These are phyloP conservation scores for Brenthis daphne DNA, from an alignment of 2,888 invertebrate genomes.

Conservation along the genomic window DNA sequence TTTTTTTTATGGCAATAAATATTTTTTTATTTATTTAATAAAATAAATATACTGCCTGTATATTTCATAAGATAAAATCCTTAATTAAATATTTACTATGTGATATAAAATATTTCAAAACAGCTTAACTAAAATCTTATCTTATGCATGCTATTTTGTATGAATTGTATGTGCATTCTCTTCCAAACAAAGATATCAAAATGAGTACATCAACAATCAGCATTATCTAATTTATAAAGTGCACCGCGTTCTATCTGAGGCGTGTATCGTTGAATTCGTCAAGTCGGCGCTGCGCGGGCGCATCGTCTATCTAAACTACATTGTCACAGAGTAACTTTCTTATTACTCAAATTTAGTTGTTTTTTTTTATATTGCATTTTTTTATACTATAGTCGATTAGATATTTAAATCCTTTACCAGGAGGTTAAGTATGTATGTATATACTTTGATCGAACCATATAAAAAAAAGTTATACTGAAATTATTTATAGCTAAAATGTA, in stretches of 20 bases:
- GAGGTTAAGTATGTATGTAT: no score
- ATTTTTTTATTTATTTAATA: no score
- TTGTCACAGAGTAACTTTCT: conserved; percentile 43
- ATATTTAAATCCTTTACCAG: no score
- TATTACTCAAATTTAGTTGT: no score
- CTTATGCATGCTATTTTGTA: background rate
- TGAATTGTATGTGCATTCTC: background rate
- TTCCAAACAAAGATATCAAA: conserved; percentile 25
- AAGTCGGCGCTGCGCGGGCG: conserved; percentile 41
- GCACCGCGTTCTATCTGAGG: conserved; percentile 45
- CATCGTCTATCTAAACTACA: conserved; percentile 69
- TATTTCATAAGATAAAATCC: no score
- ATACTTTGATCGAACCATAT: no score
- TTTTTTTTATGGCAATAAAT: no score
- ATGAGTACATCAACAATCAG: conserved; percentile 26
- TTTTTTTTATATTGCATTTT: no score
- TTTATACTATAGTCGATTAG: no score
- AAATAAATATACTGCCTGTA: no score
- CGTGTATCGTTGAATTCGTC: conserved; percentile 49
- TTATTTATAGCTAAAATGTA: no score
- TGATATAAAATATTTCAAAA: background rate
- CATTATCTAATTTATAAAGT: conserved; percentile 34
- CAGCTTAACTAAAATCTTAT: background rate
- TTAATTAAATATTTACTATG: no score
- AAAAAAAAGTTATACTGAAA: background rate